A percentile compares a stretch with the other conserved stretches of the same genome.
Conservation (phyloP, 2,888 invertebrate species). For the Lithosia quadra region DNA sequence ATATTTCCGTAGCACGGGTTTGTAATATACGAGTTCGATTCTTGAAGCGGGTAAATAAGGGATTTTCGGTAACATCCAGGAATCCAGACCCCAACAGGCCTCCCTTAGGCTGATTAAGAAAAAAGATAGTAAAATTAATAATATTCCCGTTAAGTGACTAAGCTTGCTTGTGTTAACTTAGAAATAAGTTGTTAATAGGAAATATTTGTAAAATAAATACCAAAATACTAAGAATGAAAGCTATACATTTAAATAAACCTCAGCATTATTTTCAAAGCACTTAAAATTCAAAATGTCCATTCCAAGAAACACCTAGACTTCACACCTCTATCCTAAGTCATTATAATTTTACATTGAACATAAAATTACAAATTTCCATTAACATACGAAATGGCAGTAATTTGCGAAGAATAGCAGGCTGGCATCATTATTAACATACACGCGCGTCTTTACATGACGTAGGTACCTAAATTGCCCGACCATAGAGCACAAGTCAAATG, state of each 20-base stretch:
- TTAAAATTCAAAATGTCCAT: not conserved
- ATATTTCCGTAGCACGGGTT: not conserved
- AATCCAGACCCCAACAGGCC: too few relatives aligned
- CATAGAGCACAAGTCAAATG: slow-evolving; percentile 34
- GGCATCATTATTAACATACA: slow-evolving; percentile 5
- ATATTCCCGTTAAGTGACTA: too few relatives aligned
- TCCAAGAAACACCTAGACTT: not conserved
- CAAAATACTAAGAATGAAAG: not conserved
- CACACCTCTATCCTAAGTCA: not conserved
- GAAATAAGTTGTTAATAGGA: not conserved
- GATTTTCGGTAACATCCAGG: not conserved
- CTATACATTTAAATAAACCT: not conserved
- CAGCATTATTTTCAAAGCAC: not conserved
- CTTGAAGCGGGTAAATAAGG: not conserved
- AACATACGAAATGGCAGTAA: slow-evolving; percentile 24
- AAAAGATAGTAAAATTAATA: too few relatives aligned
- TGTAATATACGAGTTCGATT: not conserved
- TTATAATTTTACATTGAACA: slow-evolving; percentile 20
- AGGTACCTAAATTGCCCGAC: slow-evolving; percentile 22
- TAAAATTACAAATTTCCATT: slow-evolving; percentile 18
- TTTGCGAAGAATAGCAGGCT: slow-evolving; percentile 24
- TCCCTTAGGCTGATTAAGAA: too few relatives aligned
- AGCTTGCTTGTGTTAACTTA: too few relatives aligned
- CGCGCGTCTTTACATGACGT: slow-evolving; percentile 18
- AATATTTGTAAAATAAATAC: not conserved